A percentile compares a stretch with the other conserved stretches of the same genome.
Conservation (phyloP, 2,113 vertebrate genomes). For the Chaetodon auriga region DNA sequence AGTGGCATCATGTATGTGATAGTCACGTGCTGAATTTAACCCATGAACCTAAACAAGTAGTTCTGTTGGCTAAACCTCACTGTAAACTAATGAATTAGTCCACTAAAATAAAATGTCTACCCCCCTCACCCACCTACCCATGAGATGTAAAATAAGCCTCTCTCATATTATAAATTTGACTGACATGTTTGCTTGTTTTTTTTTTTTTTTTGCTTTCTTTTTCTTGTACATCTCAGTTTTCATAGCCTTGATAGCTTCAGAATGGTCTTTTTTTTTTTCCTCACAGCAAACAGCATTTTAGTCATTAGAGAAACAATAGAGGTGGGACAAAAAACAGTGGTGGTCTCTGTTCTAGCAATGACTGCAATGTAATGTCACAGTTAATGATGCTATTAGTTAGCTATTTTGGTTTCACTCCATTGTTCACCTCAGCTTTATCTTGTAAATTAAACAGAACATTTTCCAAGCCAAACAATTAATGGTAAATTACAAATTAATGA, state of each 20-base stretch:
- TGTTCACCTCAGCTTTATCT: not conserved
- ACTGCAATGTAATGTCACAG: not conserved
- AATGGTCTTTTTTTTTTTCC: not conserved
- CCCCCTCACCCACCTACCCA: no score
- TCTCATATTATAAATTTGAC: not conserved
- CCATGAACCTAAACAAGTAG: no score
- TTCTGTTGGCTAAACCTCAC: no score
- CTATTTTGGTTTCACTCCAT: not conserved
- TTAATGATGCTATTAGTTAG: no score
- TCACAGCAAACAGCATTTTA: not conserved
- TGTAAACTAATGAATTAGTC: not conserved
- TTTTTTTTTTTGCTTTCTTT: not conserved
- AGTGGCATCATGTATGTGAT: no score
- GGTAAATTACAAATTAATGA: not conserved
- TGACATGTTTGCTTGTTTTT: not conserved
- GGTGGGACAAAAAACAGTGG: not conserved
- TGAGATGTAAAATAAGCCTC: not conserved
- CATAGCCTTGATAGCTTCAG: no score
- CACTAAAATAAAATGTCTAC: not conserved
- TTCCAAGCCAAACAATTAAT: not conserved
- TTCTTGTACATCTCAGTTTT: not conserved
- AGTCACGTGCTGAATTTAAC: no score
- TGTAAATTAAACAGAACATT: not conserved
- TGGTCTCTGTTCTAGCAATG: not conserved
- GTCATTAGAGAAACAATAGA: not conserved